Base-by-base conservation (phyloP, 2,113 vertebrate genomes). In the Sinocyclocheilus anshuiensis region DNA sequence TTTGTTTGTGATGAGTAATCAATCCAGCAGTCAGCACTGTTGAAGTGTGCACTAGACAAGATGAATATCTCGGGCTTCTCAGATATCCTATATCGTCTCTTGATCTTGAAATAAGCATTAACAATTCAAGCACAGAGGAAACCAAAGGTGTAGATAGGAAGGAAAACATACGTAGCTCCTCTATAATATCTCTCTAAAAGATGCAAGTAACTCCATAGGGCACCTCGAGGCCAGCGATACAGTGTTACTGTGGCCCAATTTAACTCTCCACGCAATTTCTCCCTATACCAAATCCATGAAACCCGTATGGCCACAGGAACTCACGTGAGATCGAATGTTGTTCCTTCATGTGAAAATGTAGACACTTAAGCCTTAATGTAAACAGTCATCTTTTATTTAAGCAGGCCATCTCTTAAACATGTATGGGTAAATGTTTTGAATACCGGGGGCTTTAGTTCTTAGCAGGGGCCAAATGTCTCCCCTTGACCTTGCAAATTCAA, bases 341-440 rank as follows among this genome's bases (percentile, higher is more conserved):
- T 93, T 94, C 92, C 92, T 92, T 89, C 93, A 88, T 92, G 92
- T 93, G 92, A 92, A 95, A 94, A 95, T 92, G 87, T 89, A 95
- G 91, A 93, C 90, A 92, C 90, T 93, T 92, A 92, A 91, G 90
- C 85, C 89, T 93, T 88, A 92, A 91, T 92, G 92, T 93, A 95
- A 95, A 95, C 92, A 95, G 91, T 95, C 92, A 94, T 95, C 90
- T 95, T 94, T 96, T 96, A 95, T 96, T 96, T 95, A 76, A 95
- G 90, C 86, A 89, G 92, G 92, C 93, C 94, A 94, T 95, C 90
- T 94, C 92, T 95, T 94, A 94, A 94, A 94, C 93, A 95, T 91
- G 91, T 94, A 93, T 84, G 88, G 92, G 90, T 90, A 87, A 91
- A 93, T 94, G 92, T 93, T 95, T 95, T 94, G 94, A 95, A 94